Evolutionary conservation across 2,797 vertebrate genomes (phyloP), one percentile per base, ranked within the genome.

Genomic region (Myotis daubentonii): DNA sequence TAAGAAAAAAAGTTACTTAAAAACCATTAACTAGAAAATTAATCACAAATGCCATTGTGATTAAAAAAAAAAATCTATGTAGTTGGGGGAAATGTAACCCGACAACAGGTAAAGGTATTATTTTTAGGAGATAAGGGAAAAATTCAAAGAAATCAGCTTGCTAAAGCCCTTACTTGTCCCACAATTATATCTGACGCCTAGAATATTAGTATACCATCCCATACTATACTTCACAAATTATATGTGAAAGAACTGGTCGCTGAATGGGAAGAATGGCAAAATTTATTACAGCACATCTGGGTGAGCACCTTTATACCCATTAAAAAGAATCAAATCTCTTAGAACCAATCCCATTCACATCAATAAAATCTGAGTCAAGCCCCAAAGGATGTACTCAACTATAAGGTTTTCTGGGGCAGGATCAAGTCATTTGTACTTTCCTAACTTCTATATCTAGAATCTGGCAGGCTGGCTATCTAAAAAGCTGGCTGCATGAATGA

Each of bases 21-120:
- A 96, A 84, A 68, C 28, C 30, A 38, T 51, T 51, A 71, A 71
- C 60, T 44, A 89, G 41, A 72, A 95, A 88, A 80, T 51, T 51
- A 81, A 85, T 78, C 66, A 76, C 15, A 30, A 87, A 79, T 41
- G 38, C 6, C 30, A 47, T 1, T 91, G 17, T 30, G 15, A 28
- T 19, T n/a, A 57, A 70, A 19, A 2, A 44, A 49, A 51, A 15
- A 20, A 86, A 82, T 72, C 33, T 36, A 41, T 28, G 11, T 8
- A 75, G 53, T 38, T 93, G 36, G 47, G 44, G 11, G 25, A 49
- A 72, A 53, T 23, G 6, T 6, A 84, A 22, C 17, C 22, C 33
- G n/a, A 36, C 47, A 55, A 87, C 17, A 76, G n/a, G n/a, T 75
- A 57, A 78, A 66, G 53, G 13, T 79, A 44, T 78, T 53, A n/a